A percentile compares a stretch with the other conserved stretches of the same genome.
Evolutionary conservation across 2,113 vertebrate genomes (phyloP).

Genomic region (Prionailurus viverrinus): DNA sequence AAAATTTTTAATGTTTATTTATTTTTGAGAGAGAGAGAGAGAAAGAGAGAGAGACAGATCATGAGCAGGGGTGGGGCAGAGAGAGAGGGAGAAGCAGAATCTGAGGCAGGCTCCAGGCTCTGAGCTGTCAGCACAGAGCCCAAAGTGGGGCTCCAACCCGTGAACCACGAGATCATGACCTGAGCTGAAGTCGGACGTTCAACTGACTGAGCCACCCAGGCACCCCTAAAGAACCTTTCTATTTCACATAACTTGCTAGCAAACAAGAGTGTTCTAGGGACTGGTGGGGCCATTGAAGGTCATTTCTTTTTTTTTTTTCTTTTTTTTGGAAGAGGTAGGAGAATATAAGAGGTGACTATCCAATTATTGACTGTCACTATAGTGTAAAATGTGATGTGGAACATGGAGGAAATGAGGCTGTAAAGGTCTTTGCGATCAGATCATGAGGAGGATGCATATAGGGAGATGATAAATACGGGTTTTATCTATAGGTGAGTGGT

Average conservation of each 20-base stretch:
- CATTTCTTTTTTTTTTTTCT: background rate
- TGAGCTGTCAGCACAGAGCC: too few relatives aligned
- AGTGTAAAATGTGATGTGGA: background rate
- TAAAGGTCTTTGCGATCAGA: background rate
- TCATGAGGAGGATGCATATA: background rate
- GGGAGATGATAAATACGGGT: background rate
- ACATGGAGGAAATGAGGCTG: background rate
- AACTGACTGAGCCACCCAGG: too few relatives aligned
- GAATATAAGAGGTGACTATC: background rate
- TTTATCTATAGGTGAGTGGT: background rate
- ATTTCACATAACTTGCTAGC: background rate
- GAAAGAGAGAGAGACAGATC: too few relatives aligned
- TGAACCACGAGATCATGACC: too few relatives aligned
- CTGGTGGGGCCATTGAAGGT: background rate
- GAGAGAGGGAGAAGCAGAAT: too few relatives aligned
- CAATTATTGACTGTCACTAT: background rate
- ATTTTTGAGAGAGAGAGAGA: too few relatives aligned
- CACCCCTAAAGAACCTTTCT: background rate
- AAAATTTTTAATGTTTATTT: too few relatives aligned
- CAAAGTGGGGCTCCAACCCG: too few relatives aligned
- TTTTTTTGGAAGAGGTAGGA: background rate
- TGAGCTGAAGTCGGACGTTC: too few relatives aligned
- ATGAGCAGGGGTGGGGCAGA: too few relatives aligned
- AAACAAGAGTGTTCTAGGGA: background rate
- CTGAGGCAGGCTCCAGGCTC: too few relatives aligned